Evolutionary conservation across 2,888 invertebrate species (phyloP), one percentile per base, ranked within the genome.

Genomic region (Tinea trinotella): DNA sequence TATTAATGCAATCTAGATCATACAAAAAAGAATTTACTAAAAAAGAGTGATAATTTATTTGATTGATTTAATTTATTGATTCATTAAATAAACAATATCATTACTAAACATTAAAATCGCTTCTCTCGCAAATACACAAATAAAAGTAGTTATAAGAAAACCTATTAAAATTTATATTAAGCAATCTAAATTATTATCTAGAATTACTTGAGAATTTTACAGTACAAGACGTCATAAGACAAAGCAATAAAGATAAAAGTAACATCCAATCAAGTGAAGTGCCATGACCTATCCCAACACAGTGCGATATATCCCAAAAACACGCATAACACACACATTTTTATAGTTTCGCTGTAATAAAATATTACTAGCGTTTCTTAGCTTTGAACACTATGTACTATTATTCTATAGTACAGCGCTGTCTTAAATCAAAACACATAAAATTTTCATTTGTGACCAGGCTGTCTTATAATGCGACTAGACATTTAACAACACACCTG

Each of bases 341-440:
- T 50, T 50, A 50, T 50, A 50, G 50, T 50, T 50, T 22, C 3
- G 19, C 17, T 6, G 24, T 63, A 69, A 69, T 75, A 76, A 76
- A 76, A 70, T 64, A 65, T 64, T 61, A 61, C 61, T 62, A 67
- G 71, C 71, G 17, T 48, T 19, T 7, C 20, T 17, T 7, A 17
- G 18, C 48, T 13, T 9, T 50, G 50, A 50, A 24, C 24, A 19
- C 46, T 19, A 70, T 75, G 76, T 77, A 77, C 75, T 74, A 73
- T 70, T 71, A 71, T 72, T 74, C 72, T 71, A 67, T 19, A n/a
- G 19, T 40, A 40, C 15, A 40, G 13, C 40, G 9, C n/a, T n/a
- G n/a, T n/a, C n/a, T n/a, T n/a, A n/a, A n/a, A n/a, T n/a, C n/a
- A n/a, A n/a, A n/a, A n/a, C n/a, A n/a, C n/a, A n/a, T n/a, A n/a